A percentile compares a stretch with the other conserved stretches of the same genome.
Evolutionary conservation across 2,797 vertebrate genomes (phyloP).

Genomic region (Ispidina picta): DNA sequence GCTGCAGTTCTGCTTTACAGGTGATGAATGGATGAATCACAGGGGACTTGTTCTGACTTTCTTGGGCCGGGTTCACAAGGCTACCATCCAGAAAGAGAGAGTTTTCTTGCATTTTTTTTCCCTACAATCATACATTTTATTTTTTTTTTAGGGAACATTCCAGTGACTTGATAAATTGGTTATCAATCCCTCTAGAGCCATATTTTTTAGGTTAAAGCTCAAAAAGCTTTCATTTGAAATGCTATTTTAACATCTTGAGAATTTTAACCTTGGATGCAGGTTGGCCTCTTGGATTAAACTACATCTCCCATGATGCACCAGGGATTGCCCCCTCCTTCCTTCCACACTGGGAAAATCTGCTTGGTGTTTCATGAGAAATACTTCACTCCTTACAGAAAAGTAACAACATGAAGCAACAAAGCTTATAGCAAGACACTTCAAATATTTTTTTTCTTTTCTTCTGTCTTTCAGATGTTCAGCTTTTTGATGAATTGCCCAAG

Average conservation of each 20-base stretch:
- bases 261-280: not conserved
- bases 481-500: not conserved
- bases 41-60: not conserved
- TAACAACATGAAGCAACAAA: not conserved
- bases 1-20: not conserved
- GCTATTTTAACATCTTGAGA: not conserved
- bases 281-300: not conserved
- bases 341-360: not conserved
- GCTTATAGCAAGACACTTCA: not conserved
- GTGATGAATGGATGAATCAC: conserved; percentile 12
- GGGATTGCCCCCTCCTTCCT: not conserved
- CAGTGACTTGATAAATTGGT: not conserved
- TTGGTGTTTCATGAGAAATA: not conserved
- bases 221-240: not conserved
- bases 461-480: not conserved
- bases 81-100: not conserved
- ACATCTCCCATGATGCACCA: not conserved
- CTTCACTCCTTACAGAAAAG: not conserved
- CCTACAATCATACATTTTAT: not conserved
- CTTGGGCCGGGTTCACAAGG: not conserved
- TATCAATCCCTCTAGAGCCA: not conserved
- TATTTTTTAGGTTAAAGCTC: not conserved
- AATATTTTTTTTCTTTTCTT: not conserved
- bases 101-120: not conserved
- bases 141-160: not conserved